These are phyloP conservation scores for Pseudobourletiella spinata DNA, from an alignment of 1,140 invertebrate genomes.

Conservation along the genomic window DNA sequence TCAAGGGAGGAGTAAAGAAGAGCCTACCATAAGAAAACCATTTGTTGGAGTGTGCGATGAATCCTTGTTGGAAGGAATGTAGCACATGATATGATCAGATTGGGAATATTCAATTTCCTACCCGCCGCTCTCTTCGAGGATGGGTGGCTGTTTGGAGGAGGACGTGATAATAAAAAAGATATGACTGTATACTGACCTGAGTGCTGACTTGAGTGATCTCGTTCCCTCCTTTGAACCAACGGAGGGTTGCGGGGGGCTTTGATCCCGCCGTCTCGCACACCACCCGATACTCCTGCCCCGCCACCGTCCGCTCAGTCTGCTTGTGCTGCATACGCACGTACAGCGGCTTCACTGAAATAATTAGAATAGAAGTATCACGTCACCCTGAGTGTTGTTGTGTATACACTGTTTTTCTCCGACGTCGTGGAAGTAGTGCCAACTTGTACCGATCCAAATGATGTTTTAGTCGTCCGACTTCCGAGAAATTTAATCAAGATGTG, in stretches of 20 bases:
- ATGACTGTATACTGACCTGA: constrained; percentile 57
- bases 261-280: constrained; percentile 73
- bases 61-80: no score
- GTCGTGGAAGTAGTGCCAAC: no score
- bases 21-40: no score
- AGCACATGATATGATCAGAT: constrained; percentile 8
- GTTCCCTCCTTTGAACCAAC: constrained; percentile 73
- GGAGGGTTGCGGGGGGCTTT: constrained; percentile 70
- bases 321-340: constrained; percentile 61
- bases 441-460: no score
- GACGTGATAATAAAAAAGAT: background rate
- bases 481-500: background rate
- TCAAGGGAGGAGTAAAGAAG: no score
- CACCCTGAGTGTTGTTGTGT: no score
- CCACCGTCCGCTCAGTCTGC: constrained; percentile 50
- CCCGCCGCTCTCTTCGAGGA: background rate
- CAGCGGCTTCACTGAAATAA: constrained; percentile 63
- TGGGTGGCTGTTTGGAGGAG: no score
- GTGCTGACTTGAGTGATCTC: constrained; percentile 45
- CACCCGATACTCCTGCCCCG: constrained; percentile 66
- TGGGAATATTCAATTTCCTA: constrained; percentile 28
- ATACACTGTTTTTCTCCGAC: no score
- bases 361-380: background rate
- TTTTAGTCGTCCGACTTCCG: no score
- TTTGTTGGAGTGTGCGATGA: no score